phyloP scores from a whole-genome alignment of 2,113 vertebrate species.

The Chroicocephalus ridibundus region DNA sequence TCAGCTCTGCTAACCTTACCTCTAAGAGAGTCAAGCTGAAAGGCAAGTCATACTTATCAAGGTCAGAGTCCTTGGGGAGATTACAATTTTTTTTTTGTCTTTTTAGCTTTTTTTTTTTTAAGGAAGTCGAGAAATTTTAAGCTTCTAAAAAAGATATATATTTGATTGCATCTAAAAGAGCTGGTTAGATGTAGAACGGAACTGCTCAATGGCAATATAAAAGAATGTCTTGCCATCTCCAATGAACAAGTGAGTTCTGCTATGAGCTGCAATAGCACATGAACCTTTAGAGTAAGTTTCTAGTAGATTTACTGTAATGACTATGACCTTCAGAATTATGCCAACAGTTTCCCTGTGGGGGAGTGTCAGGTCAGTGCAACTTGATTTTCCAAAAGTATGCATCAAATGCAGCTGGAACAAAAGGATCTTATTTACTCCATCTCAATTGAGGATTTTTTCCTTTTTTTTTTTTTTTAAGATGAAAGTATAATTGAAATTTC shows the following conservation, averaged over 20 bases:
- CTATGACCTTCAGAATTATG: slow-evolving; percentile 60
- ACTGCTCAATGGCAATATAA: not conserved
- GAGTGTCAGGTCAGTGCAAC: slow-evolving; percentile 35
- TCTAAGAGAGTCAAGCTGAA: not conserved
- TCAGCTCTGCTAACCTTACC: not conserved
- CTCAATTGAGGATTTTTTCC: not conserved
- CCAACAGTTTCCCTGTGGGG: slow-evolving; percentile 55
- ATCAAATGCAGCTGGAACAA: slow-evolving; percentile 7
- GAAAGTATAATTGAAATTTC: not conserved
- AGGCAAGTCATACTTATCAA: not conserved
- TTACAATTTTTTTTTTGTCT: not conserved
- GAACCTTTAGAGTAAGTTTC: slow-evolving; percentile 63
- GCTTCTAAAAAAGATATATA: not conserved
- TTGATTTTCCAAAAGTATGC: slow-evolving; percentile 8
- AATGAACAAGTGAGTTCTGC: not conserved
- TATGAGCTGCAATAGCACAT: not conserved
- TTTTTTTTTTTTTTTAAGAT: not conserved
- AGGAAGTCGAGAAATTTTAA: not conserved
- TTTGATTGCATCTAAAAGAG: not conserved
- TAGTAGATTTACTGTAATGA: slow-evolving; percentile 57
- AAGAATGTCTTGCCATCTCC: not conserved
- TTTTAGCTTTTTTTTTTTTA: not conserved
- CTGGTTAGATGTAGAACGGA: not conserved
- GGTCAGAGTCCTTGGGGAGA: no score
- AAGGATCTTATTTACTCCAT: slow-evolving; percentile 31